Conservation (phyloP, 2,113 vertebrate genomes). For the Mormoops blainvillei region DNA sequence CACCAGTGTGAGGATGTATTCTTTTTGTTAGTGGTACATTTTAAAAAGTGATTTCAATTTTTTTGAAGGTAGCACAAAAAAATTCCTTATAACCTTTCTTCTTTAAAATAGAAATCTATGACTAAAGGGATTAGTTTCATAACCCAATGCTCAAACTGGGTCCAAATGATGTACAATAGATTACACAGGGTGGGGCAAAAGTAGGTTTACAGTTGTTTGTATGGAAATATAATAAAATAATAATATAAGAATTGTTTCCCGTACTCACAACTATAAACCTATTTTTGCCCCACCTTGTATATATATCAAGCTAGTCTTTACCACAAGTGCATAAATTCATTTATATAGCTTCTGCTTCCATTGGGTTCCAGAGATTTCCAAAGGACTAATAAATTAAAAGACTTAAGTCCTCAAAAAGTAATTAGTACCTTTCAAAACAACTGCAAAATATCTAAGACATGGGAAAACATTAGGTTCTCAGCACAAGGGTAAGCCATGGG, state of each 20-base stretch:
- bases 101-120: not conserved
- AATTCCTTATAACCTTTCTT: not conserved
- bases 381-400: slow-evolving; percentile 17
- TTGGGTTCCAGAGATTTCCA: not conserved
- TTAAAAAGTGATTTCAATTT: slow-evolving; percentile 3
- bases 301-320: not conserved
- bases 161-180: not conserved
- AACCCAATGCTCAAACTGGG: not conserved
- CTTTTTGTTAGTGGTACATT: not conserved
- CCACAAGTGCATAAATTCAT: slow-evolving; percentile 7
- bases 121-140: not conserved
- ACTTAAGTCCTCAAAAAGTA: slow-evolving; percentile 1
- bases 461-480: slow-evolving; percentile 20
- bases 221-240: not conserved
- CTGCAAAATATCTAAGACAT: not conserved
- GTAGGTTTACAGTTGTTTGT: not conserved
- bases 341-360: slow-evolving; percentile 19
- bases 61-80: slow-evolving; percentile 16
- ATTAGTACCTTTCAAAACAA: slow-evolving; percentile 22
- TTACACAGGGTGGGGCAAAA: not conserved
- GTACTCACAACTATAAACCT: not conserved
- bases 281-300: not conserved
- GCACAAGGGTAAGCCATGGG: not conserved
- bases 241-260: not conserved
- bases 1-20: not conserved